Percentiles rank a stretch among this genome's conserved stretches.
Evolutionary conservation across 2,113 vertebrate species (phyloP).

Genomic region (Hyperoodon ampullatus): DNA sequence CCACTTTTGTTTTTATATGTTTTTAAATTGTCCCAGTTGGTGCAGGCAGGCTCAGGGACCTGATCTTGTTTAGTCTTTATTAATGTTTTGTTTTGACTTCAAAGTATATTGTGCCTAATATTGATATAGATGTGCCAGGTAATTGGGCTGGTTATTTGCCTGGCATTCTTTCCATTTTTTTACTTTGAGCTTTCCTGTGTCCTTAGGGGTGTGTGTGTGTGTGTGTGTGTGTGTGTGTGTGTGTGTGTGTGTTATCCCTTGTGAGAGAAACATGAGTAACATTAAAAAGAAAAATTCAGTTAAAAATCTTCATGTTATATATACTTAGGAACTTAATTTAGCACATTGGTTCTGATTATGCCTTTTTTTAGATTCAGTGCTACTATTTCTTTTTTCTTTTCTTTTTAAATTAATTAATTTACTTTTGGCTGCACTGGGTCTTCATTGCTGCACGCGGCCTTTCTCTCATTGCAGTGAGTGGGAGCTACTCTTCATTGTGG

Average conservation of each 20-base stretch:
- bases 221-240: background rate
- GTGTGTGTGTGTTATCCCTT: background rate
- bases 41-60: background rate
- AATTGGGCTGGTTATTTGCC: background rate
- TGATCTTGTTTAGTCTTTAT: background rate
- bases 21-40: background rate
- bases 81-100: background rate
- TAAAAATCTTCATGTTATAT: background rate
- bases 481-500: too few species aligned
- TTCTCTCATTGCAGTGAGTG: rapidly evolving
- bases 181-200: background rate
- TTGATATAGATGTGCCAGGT: background rate
- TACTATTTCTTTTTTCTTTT: background rate
- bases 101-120: background rate
- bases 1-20: background rate
- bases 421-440: too few species aligned
- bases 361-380: background rate
- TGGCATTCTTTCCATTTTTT: background rate
- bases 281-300: background rate
- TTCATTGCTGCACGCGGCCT: rapidly evolving
- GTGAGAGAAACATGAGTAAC: background rate
- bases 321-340: background rate
- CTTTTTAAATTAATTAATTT: too few species aligned
- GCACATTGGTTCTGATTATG: background rate
- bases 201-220: rapidly evolving